Evolutionary conservation across 2,888 invertebrate species (phyloP).

Genomic region (Habrosyne pyritoides): DNA sequence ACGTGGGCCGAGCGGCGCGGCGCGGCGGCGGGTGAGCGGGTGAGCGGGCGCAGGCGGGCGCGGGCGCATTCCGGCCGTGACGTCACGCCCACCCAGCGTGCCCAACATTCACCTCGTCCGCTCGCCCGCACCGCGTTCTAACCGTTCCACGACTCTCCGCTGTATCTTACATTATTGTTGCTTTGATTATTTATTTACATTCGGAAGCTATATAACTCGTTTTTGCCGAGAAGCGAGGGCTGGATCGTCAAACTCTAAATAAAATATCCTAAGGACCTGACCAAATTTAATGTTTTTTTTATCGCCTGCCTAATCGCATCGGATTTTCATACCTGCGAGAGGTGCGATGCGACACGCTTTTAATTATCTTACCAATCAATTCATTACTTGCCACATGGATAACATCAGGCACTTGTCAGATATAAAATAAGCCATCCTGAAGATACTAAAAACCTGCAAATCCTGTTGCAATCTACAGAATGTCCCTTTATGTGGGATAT

Average conservation of each 20-base stretch:
- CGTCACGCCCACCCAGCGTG: slow-evolving; percentile 83
- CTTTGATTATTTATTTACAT: slow-evolving; percentile 65
- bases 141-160: slow-evolving; percentile 51
- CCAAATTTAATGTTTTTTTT: neutral
- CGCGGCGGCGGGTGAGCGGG: slow-evolving; percentile 18
- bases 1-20: slow-evolving; percentile 58
- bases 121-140: slow-evolving; percentile 48
- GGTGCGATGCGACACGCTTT: slow-evolving; percentile 12
- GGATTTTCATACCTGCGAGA: slow-evolving; percentile 2
- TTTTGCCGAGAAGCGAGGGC: slow-evolving; percentile 40
- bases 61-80: slow-evolving; percentile 81
- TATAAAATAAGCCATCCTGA: neutral
- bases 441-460: neutral
- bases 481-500: too few species aligned
- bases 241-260: neutral
- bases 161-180: slow-evolving; percentile 69
- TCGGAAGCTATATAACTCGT: slow-evolving; percentile 49
- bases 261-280: slow-evolving; percentile 1
- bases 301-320: neutral
- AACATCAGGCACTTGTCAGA: neutral
- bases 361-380: neutral
- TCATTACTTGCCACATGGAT: neutral
- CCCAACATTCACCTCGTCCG: slow-evolving; percentile 75
- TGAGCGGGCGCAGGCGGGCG: slow-evolving; percentile 50
- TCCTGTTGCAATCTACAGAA: neutral